Conservation (phyloP, 1,140 invertebrate genomes). For the Heterodera schachtii region DNA sequence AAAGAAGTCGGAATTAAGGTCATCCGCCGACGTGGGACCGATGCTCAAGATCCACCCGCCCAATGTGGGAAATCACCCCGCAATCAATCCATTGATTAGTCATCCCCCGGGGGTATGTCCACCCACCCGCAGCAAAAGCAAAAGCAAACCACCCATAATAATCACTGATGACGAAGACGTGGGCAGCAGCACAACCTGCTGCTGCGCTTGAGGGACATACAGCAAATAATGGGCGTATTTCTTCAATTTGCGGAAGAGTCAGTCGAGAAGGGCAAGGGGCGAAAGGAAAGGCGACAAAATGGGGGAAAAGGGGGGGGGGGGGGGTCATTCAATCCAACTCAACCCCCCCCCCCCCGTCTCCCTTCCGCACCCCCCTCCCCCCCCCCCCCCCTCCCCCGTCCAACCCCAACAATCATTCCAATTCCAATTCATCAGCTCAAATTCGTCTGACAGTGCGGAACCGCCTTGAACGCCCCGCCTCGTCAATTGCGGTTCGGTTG, state of each 20-base stretch:
- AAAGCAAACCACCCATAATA: background rate
- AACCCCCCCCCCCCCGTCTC: no score
- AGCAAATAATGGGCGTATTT: background rate
- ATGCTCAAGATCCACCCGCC: background rate
- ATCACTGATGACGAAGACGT: background rate
- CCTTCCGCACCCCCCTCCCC: no score
- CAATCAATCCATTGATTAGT: constrained; percentile 13
- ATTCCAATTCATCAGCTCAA: background rate
- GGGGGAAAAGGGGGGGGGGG: no score
- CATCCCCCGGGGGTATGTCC: background rate
- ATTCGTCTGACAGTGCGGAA: background rate
- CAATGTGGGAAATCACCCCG: background rate
- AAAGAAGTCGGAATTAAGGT: constrained; percentile 18
- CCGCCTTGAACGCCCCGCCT: constrained; percentile 4
- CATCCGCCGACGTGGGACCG: background rate
- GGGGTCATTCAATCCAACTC: background rate
- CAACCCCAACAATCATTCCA: background rate
- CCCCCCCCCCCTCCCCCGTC: no score
- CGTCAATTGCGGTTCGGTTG: background rate
- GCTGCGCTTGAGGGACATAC: background rate
- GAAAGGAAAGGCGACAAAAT: background rate
- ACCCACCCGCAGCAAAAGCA: background rate
- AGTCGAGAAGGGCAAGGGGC: background rate
- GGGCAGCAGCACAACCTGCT: background rate
- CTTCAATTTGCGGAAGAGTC: background rate